These are phyloP conservation scores for Mohoua ochrocephala DNA, from an alignment of 2,113 vertebrate species.

Conservation along the genomic window DNA sequence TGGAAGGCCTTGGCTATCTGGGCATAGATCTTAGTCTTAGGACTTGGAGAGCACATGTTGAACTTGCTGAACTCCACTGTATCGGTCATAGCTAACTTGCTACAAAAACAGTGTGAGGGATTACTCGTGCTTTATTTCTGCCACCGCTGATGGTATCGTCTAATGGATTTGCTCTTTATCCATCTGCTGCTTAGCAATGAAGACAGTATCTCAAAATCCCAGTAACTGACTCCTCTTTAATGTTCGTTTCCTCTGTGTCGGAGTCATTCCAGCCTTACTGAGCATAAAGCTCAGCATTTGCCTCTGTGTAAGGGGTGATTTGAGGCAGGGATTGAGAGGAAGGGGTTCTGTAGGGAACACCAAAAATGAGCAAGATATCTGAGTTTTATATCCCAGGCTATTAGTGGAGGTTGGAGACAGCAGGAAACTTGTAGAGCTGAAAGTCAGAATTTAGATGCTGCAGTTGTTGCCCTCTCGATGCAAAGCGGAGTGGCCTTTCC, in stretches of 20 bases:
- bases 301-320: not conserved
- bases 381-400: not conserved
- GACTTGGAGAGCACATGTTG: not conserved
- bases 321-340: not conserved
- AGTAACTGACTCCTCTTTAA: not conserved
- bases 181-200: not conserved
- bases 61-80: not conserved
- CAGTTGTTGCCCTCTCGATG: not conserved
- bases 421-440: not conserved
- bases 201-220: not conserved
- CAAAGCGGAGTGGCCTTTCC: not conserved
- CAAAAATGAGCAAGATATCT: not conserved
- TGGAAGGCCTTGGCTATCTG: not conserved
- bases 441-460: not conserved
- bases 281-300: not conserved
- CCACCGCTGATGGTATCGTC: not conserved
- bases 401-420: not conserved
- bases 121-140: not conserved
- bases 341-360: not conserved
- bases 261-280: not conserved
- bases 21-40: not conserved
- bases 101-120: not conserved
- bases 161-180: not conserved
- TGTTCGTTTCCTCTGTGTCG: not conserved
- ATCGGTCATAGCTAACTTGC: not conserved